Base-by-base conservation (phyloP, 2,113 vertebrate species). In the Perca flavescens region DNA sequence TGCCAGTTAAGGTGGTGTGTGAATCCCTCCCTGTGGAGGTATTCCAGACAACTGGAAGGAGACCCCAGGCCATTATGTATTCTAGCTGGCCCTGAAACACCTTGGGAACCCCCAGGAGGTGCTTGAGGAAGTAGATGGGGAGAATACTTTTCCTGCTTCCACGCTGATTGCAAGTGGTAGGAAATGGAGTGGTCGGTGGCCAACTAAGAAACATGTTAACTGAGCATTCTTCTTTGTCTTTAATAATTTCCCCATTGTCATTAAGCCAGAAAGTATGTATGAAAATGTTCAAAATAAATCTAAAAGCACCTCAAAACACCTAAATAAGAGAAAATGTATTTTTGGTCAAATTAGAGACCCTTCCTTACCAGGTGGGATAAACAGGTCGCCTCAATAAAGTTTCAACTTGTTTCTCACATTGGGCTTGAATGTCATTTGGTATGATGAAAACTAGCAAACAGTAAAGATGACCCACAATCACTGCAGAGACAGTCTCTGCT, bases 361-460 rank as follows among this genome's bases (percentile, higher is more conserved):
- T 49, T 10, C 28, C 17, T 65, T 71, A 81, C 62, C 77, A 85
- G 78, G 16, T 46, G 25, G 73, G 53, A 88, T 85, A 78, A 71
- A 67, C 75, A 79, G 80, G 64, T 75, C 19, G 13, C 53, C 53
- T 89, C 83, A 77, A 86, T 89, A 90, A 69, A 85, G 64, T 74
- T 61, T 13, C n/a, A 43, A 69, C 22, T 66, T 62, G 22, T 75
- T 82, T 65, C 34, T 46, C 53, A 8, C 54, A 57, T 5, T 25
- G 25, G 56, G n/a, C 54, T 82, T 70, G 61, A 86, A 86, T 68
- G 70, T 74, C 61, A 82, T 58, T 79, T 16, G 64, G 36, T 40
- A 1, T 61, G 65, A 86, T 83, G 50, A 54, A 72, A 81, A 77
- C 67, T 31, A 86, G 72, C 69, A 67, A 84, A 82, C 73, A 74